phyloP scores from a whole-genome alignment of 2,888 invertebrate genomes.

The Tinea trinotella region DNA sequence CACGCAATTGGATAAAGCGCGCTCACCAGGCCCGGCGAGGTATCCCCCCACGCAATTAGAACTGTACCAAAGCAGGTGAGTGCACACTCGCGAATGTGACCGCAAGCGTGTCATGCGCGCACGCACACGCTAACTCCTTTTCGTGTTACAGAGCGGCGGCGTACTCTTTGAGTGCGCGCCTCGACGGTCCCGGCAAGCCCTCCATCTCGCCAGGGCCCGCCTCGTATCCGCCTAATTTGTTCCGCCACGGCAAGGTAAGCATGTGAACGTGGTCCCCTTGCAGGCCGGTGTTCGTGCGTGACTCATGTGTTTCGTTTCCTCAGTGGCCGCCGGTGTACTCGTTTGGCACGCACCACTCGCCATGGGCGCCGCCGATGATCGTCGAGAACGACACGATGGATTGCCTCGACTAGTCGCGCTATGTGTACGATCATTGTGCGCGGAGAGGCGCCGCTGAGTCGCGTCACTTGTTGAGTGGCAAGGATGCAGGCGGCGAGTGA shows the following conservation, averaged over 20 bases:
- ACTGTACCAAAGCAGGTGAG: conserved; percentile 46
- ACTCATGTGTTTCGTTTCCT: conserved; percentile 20
- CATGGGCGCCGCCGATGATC: conserved; percentile 69
- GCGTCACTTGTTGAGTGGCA: conserved; percentile 5
- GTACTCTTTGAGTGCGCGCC: conserved; percentile 50
- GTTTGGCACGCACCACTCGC: conserved; percentile 73
- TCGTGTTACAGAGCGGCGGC: conserved; percentile 37
- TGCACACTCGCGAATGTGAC: conserved; percentile 13
- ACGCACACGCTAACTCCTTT: too few species aligned
- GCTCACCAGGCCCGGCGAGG: conserved; percentile 68
- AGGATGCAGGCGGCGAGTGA: conserved; percentile 24
- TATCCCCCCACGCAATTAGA: conserved; percentile 60
- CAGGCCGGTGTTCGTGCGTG: not conserved
- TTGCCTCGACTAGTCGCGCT: not conserved
- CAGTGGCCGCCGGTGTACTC: conserved; percentile 68
- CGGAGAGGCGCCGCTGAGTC: not conserved
- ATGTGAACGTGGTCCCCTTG: not conserved
- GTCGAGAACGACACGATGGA: conserved; percentile 74
- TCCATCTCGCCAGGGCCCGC: conserved; percentile 51
- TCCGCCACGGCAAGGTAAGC: conserved; percentile 45
- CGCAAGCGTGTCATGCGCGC: not conserved
- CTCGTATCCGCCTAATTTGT: conserved; percentile 62
- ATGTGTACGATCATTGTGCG: not conserved
- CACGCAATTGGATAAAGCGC: conserved; percentile 34
- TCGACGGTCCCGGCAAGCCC: conserved; percentile 35